Evolutionary conservation across 2,113 vertebrate genomes (phyloP), one percentile per base, ranked within the genome.

Genomic region (Cranoglanis bouderius): DNA sequence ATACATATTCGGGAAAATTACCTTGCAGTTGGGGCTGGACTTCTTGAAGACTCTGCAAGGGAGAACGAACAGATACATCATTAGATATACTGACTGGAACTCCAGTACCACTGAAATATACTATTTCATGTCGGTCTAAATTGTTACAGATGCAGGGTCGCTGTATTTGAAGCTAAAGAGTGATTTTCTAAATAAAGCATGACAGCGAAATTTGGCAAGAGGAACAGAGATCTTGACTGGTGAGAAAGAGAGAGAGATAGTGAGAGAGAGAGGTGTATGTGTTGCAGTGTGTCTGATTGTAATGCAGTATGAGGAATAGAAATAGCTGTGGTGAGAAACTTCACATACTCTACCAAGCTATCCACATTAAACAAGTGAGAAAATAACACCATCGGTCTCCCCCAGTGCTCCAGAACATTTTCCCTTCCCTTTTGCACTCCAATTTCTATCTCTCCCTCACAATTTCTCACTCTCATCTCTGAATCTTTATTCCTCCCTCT

Each of bases 11-110:
- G 35, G 18, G 40, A 90, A 77, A 89, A 93, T 94, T 90, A 96
- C 96, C 95, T 96, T 96, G 94, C 96, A 96, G 94, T 96, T 96
- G 85, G 96, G 96, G 91, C 96, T 96, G 6, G 96, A 96, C 92
- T 96, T 96, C 94, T 96, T 96, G 94, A 96, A 96, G 92, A 96
- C 96, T 92, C 96, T 96, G 92, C 16, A 70, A 90, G 38, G 32
- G 12, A 63, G n/a, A 74, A 46, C 63, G 43, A 49, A 32, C 26
- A 57, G 46, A 80, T 24, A 35, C 12, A 51, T 4, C 40, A 55
- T 88, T 83, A 86, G 24, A 63, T n/a, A 40, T n/a, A 38, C 21
- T 26, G 10, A 46, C 5, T 43, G 9, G n/a, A 86, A 67, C 38
- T 46, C 53, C 46, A 51, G n/a, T 8, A 3, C 8, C 74, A 67